Percentiles rank a stretch among this genome's conserved stretches.
Evolutionary conservation across 2,797 vertebrate species (phyloP).

Genomic region (Urophycis tenuis): DNA sequence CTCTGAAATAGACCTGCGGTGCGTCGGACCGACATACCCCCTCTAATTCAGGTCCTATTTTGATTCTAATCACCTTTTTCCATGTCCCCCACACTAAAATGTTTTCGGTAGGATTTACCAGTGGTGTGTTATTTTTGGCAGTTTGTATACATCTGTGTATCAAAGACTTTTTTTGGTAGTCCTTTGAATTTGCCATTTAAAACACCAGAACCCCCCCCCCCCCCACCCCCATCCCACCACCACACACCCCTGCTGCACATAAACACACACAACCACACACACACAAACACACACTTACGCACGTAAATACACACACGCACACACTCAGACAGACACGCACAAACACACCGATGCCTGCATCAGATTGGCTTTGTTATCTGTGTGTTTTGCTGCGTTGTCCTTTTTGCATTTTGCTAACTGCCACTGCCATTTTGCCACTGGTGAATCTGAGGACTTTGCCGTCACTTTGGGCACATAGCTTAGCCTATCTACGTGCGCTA

Average conservation of each 20-base stretch:
- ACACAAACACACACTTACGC: background rate
- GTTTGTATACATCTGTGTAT: background rate
- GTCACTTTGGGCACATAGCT: constrained; percentile 37
- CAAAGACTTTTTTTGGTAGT: background rate
- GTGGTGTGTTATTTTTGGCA: background rate
- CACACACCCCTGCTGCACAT: background rate
- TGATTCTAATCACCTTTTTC: background rate
- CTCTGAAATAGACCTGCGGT: constrained; percentile 9
- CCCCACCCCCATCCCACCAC: background rate
- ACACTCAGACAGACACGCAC: background rate
- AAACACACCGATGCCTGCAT: constrained; percentile 27
- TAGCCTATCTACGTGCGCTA: constrained; percentile 12
- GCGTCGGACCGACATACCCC: background rate
- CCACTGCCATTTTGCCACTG: no score
- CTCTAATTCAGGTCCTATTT: background rate
- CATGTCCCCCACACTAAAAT: background rate
- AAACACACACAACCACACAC: constrained; percentile 1
- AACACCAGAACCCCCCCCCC: background rate
- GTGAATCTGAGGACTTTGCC: constrained; percentile 31
- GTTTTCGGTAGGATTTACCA: background rate
- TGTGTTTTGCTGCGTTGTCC: constrained; percentile 33
- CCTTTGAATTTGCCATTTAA: background rate
- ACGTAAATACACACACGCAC: background rate
- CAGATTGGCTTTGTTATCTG: constrained; percentile 19
- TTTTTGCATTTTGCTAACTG: constrained; percentile 22